Conservation (phyloP, 2,113 vertebrate genomes). For the Daboia siamensis region DNA sequence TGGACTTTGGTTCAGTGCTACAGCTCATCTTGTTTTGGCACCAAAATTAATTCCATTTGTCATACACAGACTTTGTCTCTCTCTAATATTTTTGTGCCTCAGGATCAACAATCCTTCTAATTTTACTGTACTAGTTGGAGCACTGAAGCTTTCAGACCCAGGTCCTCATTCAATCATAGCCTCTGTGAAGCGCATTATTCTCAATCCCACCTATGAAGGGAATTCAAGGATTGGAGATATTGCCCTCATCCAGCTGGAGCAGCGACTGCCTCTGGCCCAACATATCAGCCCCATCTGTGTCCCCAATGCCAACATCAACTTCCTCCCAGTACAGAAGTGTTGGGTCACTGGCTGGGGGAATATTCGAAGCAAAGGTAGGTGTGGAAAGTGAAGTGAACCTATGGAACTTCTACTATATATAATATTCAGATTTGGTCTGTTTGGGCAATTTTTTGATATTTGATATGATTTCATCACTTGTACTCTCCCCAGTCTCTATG, state of each 20-base stretch:
- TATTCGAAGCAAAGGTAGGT: conserved; percentile 30
- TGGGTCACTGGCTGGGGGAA: conserved; percentile 42
- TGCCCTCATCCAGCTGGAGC: conserved; percentile 16
- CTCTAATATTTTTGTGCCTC: not conserved
- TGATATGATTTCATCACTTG: not conserved
- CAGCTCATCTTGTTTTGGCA: not conserved
- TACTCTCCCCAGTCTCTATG: not conserved
- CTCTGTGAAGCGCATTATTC: not conserved
- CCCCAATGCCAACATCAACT: not conserved
- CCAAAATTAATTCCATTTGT: not conserved
- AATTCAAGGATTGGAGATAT: conserved; percentile 12
- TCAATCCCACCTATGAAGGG: conserved; percentile 4
- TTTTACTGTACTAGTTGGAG: conserved; percentile 19
- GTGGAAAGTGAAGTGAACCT: not conserved
- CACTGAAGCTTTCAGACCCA: conserved; percentile 4
- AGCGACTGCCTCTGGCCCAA: conserved; percentile 5
- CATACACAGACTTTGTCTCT: not conserved
- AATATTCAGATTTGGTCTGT: not conserved
- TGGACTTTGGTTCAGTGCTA: not conserved
- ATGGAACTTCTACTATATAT: not conserved
- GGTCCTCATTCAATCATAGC: not conserved
- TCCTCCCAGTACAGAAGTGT: conserved; percentile 21
- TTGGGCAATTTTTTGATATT: not conserved
- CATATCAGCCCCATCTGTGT: conserved; percentile 14
- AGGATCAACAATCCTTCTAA: conserved; percentile 6